These are phyloP conservation scores for Eubasilissa regina DNA, from an alignment of 1,140 invertebrate genomes.

Conservation along the genomic window DNA sequence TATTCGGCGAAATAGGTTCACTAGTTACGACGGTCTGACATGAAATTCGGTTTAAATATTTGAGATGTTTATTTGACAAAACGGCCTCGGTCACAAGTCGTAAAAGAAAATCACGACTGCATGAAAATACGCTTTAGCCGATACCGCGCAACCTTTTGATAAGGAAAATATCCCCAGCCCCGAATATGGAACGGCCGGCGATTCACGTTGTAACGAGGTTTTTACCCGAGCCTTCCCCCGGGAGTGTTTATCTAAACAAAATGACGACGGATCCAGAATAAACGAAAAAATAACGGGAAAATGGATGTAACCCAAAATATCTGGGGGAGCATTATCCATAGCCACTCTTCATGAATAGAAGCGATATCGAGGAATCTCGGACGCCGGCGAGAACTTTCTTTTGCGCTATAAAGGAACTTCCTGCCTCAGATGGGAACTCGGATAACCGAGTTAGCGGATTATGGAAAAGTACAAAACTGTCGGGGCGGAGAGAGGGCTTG, in stretches of 20 bases:
- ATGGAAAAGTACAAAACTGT: not conserved
- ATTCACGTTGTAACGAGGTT: slow-evolving; percentile 20
- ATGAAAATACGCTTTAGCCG: no score
- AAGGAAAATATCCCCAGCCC: not conserved
- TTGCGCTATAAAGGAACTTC: slow-evolving; percentile 29
- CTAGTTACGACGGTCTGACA: no score
- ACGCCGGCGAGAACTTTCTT: slow-evolving; percentile 8
- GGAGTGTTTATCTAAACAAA: slow-evolving; percentile 37
- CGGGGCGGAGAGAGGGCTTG: no score
- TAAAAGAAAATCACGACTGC: no score
- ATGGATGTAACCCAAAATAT: slow-evolving; percentile 18
- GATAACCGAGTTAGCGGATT: slow-evolving; percentile 27
- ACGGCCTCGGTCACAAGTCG: no score
- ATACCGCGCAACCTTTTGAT: slow-evolving; percentile 16
- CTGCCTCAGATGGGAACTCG: slow-evolving; percentile 19
- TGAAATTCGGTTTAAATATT: no score
- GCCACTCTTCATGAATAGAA: not conserved
- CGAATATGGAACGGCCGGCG: slow-evolving; percentile 2
- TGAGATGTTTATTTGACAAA: no score
- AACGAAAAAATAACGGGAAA: slow-evolving; percentile 15
- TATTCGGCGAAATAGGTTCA: no score
- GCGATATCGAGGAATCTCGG: slow-evolving; percentile 28
- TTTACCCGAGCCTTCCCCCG: not conserved
- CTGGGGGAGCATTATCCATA: not conserved
- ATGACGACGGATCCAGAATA: slow-evolving; percentile 13